These are phyloP conservation scores for Peucedramus taeniatus DNA, from an alignment of 2,113 vertebrate genomes.

Conservation along the genomic window DNA sequence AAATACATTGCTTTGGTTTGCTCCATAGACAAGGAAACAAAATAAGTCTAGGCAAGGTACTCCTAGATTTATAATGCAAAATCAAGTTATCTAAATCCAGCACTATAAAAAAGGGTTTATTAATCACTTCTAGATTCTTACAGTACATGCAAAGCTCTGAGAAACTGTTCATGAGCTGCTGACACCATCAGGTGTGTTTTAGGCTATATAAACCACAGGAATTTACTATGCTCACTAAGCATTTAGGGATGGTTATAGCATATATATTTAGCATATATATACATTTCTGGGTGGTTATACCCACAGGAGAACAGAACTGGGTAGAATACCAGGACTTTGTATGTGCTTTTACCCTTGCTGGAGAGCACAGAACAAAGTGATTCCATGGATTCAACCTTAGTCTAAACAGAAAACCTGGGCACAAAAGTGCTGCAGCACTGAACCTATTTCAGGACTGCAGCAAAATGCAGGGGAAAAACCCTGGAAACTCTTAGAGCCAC, in stretches of 20 bases:
- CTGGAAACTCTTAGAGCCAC: neutral
- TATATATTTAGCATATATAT: neutral
- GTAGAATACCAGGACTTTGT: neutral
- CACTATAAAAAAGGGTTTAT: neutral
- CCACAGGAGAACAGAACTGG: neutral
- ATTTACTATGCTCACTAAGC: neutral
- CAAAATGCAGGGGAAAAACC: neutral
- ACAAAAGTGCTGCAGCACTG: neutral
- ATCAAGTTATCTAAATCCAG: neutral
- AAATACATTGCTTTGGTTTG: neutral
- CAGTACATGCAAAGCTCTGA: neutral
- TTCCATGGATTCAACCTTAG: neutral
- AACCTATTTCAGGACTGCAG: neutral
- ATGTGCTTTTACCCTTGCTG: neutral
- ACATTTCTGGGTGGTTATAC: neutral
- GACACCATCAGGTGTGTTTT: neutral
- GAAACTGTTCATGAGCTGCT: neutral
- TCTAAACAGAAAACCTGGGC: neutral
- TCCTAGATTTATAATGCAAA: neutral
- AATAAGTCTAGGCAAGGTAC: neutral
- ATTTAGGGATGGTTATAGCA: neutral
- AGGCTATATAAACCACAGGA: neutral
- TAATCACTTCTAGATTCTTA: neutral
- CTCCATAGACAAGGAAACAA: neutral
- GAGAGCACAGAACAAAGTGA: neutral